Percentiles rank a stretch among this genome's conserved stretches.
Evolutionary conservation across 2,888 invertebrate genomes (phyloP).

Genomic region (Callyntrura sp.): DNA sequence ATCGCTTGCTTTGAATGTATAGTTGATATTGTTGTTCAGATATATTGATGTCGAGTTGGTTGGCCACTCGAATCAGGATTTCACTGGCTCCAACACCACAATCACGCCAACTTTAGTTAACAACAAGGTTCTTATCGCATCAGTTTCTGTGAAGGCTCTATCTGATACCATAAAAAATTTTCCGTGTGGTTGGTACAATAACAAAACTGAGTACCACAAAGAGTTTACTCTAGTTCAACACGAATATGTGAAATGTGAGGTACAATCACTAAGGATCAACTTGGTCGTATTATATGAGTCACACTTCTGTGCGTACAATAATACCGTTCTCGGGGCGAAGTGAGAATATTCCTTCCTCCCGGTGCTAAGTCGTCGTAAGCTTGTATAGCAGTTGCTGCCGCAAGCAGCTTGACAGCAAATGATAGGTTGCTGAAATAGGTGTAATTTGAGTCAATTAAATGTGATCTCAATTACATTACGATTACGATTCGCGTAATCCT

Average conservation of each 20-base stretch:
- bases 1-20: conserved; percentile 1
- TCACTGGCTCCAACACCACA: conserved; percentile 64
- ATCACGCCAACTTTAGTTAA: conserved; percentile 63
- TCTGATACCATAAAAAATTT: conserved; percentile 66
- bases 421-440: too few species aligned
- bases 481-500: too few species aligned
- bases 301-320: neutral
- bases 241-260: neutral
- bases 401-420: too few species aligned
- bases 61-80: conserved; percentile 67
- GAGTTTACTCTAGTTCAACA: conserved; percentile 49
- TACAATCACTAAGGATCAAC: neutral
- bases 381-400: too few species aligned
- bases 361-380: too few species aligned
- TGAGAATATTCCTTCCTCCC: conserved; percentile 1
- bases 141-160: conserved; percentile 66
- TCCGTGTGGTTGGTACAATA: conserved; percentile 51
- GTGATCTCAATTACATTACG: neutral
- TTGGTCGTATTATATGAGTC: neutral
- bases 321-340: conserved; percentile 29
- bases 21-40: conserved; percentile 1
- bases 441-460: neutral
- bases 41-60: conserved; percentile 23
- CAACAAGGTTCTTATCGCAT: conserved; percentile 58
- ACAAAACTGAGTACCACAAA: conserved; percentile 23